These are phyloP conservation scores for Sturnus vulgaris DNA, from an alignment of 2,113 vertebrate genomes.

Conservation along the genomic window DNA sequence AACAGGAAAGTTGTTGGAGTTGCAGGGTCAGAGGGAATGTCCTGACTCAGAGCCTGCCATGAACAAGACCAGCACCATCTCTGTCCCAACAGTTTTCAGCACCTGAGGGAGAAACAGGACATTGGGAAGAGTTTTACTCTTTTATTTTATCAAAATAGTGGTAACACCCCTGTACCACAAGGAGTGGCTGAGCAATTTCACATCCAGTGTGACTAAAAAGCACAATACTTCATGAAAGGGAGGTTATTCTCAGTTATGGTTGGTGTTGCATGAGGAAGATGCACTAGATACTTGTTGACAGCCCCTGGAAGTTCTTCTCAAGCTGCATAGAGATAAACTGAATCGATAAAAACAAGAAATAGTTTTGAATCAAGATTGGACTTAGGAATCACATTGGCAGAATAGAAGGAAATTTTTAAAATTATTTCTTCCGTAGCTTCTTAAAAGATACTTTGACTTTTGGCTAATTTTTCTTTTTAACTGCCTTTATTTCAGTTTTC, in stretches of 20 bases:
- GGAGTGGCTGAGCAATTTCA: not conserved
- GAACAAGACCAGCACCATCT: not conserved
- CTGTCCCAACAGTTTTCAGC: not conserved
- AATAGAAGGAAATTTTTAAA: not conserved
- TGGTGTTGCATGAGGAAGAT: not conserved
- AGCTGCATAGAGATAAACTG: not conserved
- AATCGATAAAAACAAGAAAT: not conserved
- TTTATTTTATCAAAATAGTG: not conserved
- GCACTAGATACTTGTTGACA: not conserved
- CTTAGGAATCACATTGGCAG: not conserved
- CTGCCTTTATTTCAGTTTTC: not conserved
- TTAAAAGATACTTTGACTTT: not conserved
- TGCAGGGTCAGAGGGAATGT: not conserved
- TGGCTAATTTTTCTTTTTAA: not conserved
- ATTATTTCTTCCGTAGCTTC: not conserved
- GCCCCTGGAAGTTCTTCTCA: not conserved
- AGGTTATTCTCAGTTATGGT: not conserved
- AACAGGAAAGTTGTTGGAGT: not conserved
- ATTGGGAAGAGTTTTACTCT: not conserved
- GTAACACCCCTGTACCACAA: not conserved
- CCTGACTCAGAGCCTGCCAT: not conserved
- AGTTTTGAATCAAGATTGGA: not conserved
- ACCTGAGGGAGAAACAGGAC: not conserved
- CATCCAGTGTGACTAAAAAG: not conserved
- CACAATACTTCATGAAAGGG: not conserved